Base-by-base conservation (phyloP, 1,140 invertebrate genomes). In the Pteromalus puparum region DNA sequence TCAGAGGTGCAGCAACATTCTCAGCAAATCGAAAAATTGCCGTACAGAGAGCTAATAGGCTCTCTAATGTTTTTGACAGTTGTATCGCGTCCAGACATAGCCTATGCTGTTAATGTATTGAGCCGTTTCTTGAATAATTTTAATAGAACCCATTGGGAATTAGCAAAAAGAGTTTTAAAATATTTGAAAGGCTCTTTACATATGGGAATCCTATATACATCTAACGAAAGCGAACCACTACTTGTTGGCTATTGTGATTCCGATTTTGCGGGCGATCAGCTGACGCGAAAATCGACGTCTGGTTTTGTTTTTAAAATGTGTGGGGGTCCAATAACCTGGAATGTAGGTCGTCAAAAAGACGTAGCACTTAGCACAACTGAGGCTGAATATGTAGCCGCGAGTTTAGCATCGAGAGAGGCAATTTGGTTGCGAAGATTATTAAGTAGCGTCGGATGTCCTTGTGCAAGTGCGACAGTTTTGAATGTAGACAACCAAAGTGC, bases 331-430 rank as follows among this genome's bases (percentile, higher is more conserved):
- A 28, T 86, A 3, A 65, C 83, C 1, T 86, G 86, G 80, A 67
- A 15, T 1, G 79, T 74, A 0, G 76, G 85, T 12, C 0, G 78
- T 2, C 82, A 86, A 38, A 10, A n/a, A 34, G 1, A 38, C 2
- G 83, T 86, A 0, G 73, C 74, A 15, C 13, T 85, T 0, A 85
- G 79, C 4, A 86, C 68, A 0, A 91, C 89, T 12, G 93, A 94
- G 89, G 91, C 92, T 5, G 93, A 94, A 84, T 91, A 93, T 74
- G 88, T 93, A 1, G 91, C 92, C 13, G 89, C 90, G 10, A 89
- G 87, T 72, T 86, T 91, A 80, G 91, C n/a, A n/a, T n/a, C n/a
- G n/a, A n/a, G n/a, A n/a, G n/a, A n/a, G n/a, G n/a, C n/a, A n/a
- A n/a, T n/a, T n/a, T n/a, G n/a, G n/a, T n/a, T n/a, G n/a, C n/a